Evolutionary conservation across 2,797 vertebrate species (phyloP), one percentile per base, ranked within the genome.

Genomic region (Delichon dasypus): DNA sequence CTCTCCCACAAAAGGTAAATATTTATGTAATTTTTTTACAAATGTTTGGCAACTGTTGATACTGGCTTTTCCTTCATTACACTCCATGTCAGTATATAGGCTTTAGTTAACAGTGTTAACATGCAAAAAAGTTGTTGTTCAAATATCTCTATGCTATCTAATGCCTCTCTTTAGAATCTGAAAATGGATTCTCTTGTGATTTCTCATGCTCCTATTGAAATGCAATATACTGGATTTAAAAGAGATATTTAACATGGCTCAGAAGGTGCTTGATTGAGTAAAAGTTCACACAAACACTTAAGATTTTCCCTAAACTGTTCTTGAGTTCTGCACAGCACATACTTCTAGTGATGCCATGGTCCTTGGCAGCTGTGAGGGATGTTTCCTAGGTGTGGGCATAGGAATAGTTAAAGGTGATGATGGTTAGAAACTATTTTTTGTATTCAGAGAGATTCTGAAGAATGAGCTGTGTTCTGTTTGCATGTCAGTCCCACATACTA

Each of bases 1-100:
- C 95, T 98, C 98, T 97, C 97, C 98, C 96, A 97, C 96, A 89
- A 98, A 98, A 98, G 98, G 98, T 98, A 98, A 98, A 98, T 98
- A 98, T 98, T 95, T 97, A 96, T 81, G 48, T 90, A 90, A 97
- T 89, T 97, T 93, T 97, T 97, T 97, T 97, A 91, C 96, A 92
- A 97, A 97, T 83, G 80, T 94, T 96, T 97, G 93, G 89, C 96
- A 94, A 95, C 72, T 96, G 90, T 97, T 97, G 91, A 85, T 79
- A 86, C 91, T 94, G 86, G 16, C 74, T 97, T 94, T 93, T 68
- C 48, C 34, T 68, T 85, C 88, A 70, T 17, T 94, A 80, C 82
- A 62, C 67, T 76, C 18, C 11, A 5, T 89, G 45, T 95, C 75
- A 84, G 19, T 65, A 44, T 79, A 47, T 58, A 86, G 79, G 53